Base-by-base conservation (phyloP, 2,797 vertebrate genomes). In the Typhlichthys eigenmanni region DNA sequence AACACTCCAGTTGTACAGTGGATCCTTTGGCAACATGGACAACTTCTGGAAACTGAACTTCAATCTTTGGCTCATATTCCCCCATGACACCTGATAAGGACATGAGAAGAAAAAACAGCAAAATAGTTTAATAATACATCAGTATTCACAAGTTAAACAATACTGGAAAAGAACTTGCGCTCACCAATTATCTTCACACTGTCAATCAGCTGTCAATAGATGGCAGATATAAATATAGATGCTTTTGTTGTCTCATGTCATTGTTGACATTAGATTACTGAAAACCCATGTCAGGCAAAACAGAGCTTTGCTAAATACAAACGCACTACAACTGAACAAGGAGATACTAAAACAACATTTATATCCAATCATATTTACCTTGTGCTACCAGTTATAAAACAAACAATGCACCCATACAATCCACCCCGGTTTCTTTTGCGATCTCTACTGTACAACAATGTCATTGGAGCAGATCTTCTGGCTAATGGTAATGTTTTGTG, bases 21-120 rank as follows among this genome's bases (percentile, higher is more conserved):
- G 95, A 92, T 85, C 96, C 96, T 91, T 95, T 97, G 7, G 96
- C 95, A 46, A 96, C 93, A 0, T 95, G 94, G 73, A 98, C 95
- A 0, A 89, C 87, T 81, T 99, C 97, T 69, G 96, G 96, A 89
- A 99, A 97, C 85, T 98, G 96, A 73, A 99, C 96, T 91, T 99
- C 98, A 88, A 99, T 99, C 92, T 98, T 98, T 67, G 98, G 98
- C 81, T 99, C 97, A 1, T 99, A 99, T 91, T 99, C 97, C 60
- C 97, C 97, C 97, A 99, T 99, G 75, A 96, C 92, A 82, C 97
- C 97, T 99, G 85, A 76, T 72, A 86, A 52, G 82, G 55, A 83
- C 83, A 77, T 46, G 43, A 14, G 24, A 29, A 29, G 24, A 29
- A 29, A 84, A 75, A 87, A 38, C 13, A 77, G 53, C 48, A 5